Evolutionary conservation across 2,888 invertebrate species (phyloP).

Genomic region (Mimumesa dahlbomi): DNA sequence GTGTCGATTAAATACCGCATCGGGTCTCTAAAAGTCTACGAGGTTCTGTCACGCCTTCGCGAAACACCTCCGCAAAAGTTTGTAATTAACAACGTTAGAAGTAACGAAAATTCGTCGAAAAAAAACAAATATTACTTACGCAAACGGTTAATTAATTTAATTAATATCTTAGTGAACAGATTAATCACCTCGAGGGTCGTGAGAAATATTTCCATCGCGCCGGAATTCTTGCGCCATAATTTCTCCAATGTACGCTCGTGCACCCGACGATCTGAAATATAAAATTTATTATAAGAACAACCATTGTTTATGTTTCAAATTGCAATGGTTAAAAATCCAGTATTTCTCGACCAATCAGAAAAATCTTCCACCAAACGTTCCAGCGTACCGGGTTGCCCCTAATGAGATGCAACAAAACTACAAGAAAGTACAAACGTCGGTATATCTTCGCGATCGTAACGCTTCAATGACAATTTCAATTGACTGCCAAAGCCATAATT

Average conservation of each 20-base stretch:
- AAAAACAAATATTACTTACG: no score
- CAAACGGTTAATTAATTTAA: no score
- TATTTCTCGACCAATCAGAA: no score
- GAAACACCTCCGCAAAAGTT: background rate
- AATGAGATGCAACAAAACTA: background rate
- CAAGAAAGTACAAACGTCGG: background rate
- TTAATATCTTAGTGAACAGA: no score
- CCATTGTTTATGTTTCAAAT: background rate
- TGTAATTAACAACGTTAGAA: background rate
- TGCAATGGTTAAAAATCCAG: background rate
- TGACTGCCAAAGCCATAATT: constrained; percentile 9
- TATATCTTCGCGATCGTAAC: no score
- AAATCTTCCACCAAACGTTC: no score
- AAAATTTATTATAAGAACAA: background rate
- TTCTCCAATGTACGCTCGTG: constrained; percentile 83
- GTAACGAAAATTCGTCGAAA: background rate
- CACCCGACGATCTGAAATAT: constrained; percentile 82
- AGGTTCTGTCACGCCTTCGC: constrained; percentile 24
- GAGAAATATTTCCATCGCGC: constrained; percentile 82
- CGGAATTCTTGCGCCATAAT: constrained; percentile 83
- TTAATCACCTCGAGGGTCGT: constrained; percentile 82
- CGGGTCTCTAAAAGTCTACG: constrained; percentile 4
- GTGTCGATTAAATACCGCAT: constrained; percentile 35
- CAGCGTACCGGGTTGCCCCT: no score
- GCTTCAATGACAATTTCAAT: no score